Evolutionary conservation across 2,113 vertebrate genomes (phyloP).

Genomic region (pig (Sus scrofa)): DNA sequence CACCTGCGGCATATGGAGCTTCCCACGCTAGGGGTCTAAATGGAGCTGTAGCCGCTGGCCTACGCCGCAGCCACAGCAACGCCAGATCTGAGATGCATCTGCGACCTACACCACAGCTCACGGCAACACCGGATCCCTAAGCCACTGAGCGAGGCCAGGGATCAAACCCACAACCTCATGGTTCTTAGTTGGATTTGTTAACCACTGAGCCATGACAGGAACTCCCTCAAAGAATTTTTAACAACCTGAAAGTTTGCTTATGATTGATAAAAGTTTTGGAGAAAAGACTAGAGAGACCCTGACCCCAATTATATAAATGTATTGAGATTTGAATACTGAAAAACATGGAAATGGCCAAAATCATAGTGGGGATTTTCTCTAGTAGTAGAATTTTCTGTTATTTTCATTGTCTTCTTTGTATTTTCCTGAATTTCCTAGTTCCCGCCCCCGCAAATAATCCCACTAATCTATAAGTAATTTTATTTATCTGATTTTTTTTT

Average conservation of each 20-base stretch:
- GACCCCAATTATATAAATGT: neutral
- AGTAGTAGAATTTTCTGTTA: neutral
- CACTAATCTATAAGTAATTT: neutral
- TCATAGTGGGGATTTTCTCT: neutral
- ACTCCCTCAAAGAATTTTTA: slow-evolving; percentile 26
- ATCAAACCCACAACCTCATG: no score
- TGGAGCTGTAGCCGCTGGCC: no score
- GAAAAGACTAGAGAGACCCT: neutral
- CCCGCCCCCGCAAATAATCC: neutral
- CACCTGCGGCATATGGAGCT: no score
- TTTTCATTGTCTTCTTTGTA: slow-evolving; percentile 9
- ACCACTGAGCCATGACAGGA: no score
- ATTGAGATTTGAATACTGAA: neutral
- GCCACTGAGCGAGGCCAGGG: no score
- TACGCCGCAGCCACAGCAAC: no score
- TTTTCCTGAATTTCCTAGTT: neutral
- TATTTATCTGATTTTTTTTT: neutral
- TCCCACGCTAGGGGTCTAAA: no score
- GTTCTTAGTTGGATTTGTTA: no score
- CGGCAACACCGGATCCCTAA: no score
- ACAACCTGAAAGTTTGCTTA: neutral
- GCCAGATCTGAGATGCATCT: no score
- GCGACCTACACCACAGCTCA: no score
- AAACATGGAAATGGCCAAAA: neutral
- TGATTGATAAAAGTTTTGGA: neutral